Base-by-base conservation (phyloP, 2,113 vertebrate genomes). In the Amia ocellicauda region DNA sequence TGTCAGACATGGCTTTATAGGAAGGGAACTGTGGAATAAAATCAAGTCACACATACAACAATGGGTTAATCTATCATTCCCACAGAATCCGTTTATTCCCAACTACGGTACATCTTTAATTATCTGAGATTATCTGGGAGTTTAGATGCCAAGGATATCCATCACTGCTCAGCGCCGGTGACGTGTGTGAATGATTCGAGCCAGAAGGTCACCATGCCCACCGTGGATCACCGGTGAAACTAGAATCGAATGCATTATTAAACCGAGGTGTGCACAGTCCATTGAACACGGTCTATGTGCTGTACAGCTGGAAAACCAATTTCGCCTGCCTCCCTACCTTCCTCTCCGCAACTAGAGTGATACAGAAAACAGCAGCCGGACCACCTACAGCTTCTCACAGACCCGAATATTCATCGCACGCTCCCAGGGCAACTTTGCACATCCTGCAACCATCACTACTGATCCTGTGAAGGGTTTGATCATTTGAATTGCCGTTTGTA, bases 351-450 rank as follows among this genome's bases (percentile, higher is more conserved):
- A 31, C 45, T 27, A 51, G 22, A 59, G 49, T 56, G 65, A 59
- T 45, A 26, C 36, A 55, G 28, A 43, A 56, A 64, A 64, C 62
- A 64, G 52, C 23, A 49, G 28, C 31, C 26, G 29, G 62, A 51
- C 52, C 64, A 67, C 64, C 64, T 60, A 59, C 50, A 60, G 28
- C 28, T 42, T 56, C 56, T 14, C 53, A 62, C 66, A 62, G 40
- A 55, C n/a, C 42, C 59, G 3, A 58, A 56, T 50, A 62, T 67
- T 55, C 56, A 67, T 54, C 13, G 27, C 40, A 41, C 58, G 24
- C 27, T 53, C 26, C 41, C 59, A 36, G 66, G 51, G 52, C 24
- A 61, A n/a, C 36, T 31, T 56, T 28, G 45, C 50, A 14, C 54
- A 43, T 58, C 58, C 50, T 47, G 58, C 42, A 19, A 51, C 23